Conservation (phyloP, 1,140 invertebrate species). For the Drosophila bocqueti region DNA sequence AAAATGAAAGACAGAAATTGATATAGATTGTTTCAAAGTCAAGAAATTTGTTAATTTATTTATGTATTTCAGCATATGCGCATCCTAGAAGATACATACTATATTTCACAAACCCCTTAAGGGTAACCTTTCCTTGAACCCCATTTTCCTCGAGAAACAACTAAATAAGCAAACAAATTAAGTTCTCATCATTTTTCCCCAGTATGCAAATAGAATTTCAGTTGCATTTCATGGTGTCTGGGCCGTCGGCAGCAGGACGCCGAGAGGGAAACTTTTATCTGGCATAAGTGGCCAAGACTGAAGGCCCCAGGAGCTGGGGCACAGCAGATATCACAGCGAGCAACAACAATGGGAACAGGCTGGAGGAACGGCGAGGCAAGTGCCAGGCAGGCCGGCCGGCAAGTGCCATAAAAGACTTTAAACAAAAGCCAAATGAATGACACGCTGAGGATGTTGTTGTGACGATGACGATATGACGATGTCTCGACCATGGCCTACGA, state of each 20-base stretch:
- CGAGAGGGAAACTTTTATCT: conserved; percentile 37
- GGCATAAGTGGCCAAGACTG: conserved; percentile 65
- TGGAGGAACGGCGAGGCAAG: background rate
- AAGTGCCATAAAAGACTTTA: conserved; percentile 61
- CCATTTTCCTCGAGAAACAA: background rate
- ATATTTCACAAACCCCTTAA: background rate
- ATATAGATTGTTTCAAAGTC: background rate
- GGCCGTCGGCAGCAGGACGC: background rate
- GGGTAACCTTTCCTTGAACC: background rate
- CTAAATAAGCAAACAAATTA: background rate
- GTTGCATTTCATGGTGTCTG: conserved; percentile 54
- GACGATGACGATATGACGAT: conserved; percentile 58
- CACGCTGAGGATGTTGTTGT: conserved; percentile 68
- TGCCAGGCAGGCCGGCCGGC: conserved; percentile 9
- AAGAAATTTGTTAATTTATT: background rate
- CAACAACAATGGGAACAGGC: conserved; percentile 19
- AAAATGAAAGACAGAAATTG: background rate
- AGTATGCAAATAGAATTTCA: conserved; percentile 74
- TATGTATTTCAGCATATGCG: background rate
- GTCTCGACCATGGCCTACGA: conserved; percentile 79
- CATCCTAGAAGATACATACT: background rate
- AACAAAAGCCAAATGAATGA: conserved; percentile 77
- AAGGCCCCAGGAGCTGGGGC: conserved; percentile 9
- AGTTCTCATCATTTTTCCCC: conserved; percentile 20
- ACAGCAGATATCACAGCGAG: conserved; percentile 33